Percentiles rank a stretch among this genome's conserved stretches.
Evolutionary conservation across 2,797 vertebrate genomes (phyloP).

Genomic region (Pipistrellus pipistrellus): DNA sequence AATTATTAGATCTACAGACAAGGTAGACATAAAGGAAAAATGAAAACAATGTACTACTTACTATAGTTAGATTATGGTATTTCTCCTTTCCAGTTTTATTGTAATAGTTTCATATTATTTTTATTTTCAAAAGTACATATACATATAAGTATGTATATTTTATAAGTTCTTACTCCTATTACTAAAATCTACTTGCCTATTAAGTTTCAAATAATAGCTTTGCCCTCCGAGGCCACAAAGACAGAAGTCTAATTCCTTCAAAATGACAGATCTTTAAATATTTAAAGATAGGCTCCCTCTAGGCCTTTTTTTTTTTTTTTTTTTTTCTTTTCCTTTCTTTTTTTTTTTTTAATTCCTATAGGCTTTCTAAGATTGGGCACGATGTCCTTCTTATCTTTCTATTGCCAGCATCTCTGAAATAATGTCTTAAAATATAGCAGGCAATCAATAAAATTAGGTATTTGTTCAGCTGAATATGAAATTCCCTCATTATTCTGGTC

Average conservation of each 20-base stretch:
- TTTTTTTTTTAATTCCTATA: conserved; percentile 59
- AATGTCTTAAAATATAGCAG: conserved; percentile 72
- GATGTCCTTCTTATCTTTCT: conserved; percentile 65
- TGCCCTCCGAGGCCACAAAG: conserved; percentile 34
- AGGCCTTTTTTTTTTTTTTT: conserved; percentile 57
- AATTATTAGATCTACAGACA: not conserved
- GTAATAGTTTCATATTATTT: not conserved
- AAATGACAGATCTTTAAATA: conserved; percentile 71
- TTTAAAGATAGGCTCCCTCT: conserved; percentile 56
- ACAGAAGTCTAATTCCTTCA: conserved; percentile 68
- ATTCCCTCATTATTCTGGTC: conserved; percentile 45
- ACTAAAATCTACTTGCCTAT: conserved; percentile 36
- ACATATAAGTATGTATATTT: not conserved
- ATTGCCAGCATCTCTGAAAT: conserved; percentile 50
- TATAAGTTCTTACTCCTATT: conserved; percentile 32
- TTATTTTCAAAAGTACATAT: not conserved
- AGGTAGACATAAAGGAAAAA: conserved; percentile 35
- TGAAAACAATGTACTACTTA: conserved; percentile 23
- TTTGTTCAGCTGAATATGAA: conserved; percentile 49
- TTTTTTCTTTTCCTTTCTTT: not conserved
- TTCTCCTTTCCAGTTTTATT: conserved; percentile 27
- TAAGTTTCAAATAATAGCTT: conserved; percentile 55
- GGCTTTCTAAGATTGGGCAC: conserved; percentile 48
- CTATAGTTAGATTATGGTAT: not conserved
- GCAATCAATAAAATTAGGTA: conserved; percentile 67